Evolutionary conservation across 2,113 vertebrate genomes (phyloP), one percentile per base, ranked within the genome.

Genomic region (Genyomyrus donnyi): DNA sequence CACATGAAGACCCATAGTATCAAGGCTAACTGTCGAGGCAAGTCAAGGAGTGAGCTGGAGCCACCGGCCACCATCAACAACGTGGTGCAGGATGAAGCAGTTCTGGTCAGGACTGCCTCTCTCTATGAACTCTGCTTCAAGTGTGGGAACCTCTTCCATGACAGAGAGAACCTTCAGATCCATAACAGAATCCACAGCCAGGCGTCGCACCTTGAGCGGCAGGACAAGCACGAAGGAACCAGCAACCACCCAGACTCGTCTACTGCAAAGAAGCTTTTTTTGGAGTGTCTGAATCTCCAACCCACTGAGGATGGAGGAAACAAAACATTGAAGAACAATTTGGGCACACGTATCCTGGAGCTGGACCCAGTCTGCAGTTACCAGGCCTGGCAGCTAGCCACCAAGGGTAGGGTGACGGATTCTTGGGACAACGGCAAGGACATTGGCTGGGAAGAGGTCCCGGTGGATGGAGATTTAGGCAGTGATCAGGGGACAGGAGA

Each of bases 1-100:
- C 98, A 99, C 92, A 99, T 99, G 98, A 99, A 98, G 95, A 97
- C 98, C 0, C 98, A 99, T 0, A 97, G 96, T 91, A 96, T 97
- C 80, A 97, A 94, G 94, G 92, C 95, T 0, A 96, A 95, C 89
- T 96, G 95, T 93, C 96, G 95, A 94, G 96, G 95, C 91, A 94
- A 94, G 91, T 96, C 96, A 62, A 96, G 94, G 93, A 93, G 90
- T 1, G 97, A 98, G 53, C 91, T 93, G 58, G 97, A 98, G 89
- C 95, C 94, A 70, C 93, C 97, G 1, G 97, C 96, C 90, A 99
- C 98, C 91, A 99, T 99, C 93, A 99, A 99, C 80, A 94, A 98
- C 0, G 98, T 99, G 90, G 95, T 97, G 27, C 98, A 98, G 92
- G 97, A 97, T 89, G 96, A 97, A 91, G 92, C 49, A 1, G 45